A percentile compares a stretch with the other conserved stretches of the same genome.
phyloP scores from a whole-genome alignment of 2,113 vertebrate genomes.

The Cyanistes caeruleus region DNA sequence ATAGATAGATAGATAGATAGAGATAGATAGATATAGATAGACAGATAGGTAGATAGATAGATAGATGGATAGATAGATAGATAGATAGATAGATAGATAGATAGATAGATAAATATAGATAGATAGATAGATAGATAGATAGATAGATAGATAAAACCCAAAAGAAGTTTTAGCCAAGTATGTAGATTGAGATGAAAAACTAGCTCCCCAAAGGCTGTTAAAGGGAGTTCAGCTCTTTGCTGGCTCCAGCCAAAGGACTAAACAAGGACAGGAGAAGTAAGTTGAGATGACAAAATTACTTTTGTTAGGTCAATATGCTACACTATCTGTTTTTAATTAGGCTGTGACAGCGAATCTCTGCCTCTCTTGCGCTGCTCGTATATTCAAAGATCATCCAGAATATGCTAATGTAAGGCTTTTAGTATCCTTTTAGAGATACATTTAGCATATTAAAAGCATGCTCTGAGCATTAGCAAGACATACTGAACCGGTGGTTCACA shows the following conservation, averaged over 20 bases:
- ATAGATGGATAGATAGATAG: neutral
- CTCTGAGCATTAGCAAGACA: slow-evolving; percentile 7
- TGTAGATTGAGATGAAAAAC: neutral
- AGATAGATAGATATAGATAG: neutral
- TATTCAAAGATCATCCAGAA: slow-evolving; percentile 36
- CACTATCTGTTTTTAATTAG: slow-evolving; percentile 34
- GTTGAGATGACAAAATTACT: slow-evolving; percentile 31
- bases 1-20: neutral
- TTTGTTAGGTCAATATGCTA: slow-evolving; percentile 24
- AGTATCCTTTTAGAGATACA: slow-evolving; percentile 44
- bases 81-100: neutral
- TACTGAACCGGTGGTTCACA: neutral
- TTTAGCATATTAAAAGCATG: slow-evolving; percentile 53
- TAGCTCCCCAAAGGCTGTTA: neutral
- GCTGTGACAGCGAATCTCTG: neutral
- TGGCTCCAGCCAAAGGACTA: neutral
- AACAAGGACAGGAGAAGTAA: neutral
- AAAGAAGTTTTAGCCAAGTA: neutral
- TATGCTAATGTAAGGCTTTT: slow-evolving; percentile 55
- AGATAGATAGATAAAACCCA: neutral
- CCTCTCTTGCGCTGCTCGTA: neutral
- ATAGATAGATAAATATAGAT: neutral
- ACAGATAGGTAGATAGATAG: neutral
- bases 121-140: neutral
- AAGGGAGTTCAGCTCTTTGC: neutral